A percentile compares a stretch with the other conserved stretches of the same genome.
Evolutionary conservation across 2,888 invertebrate species (phyloP).

Genomic region (Drosophila phalerata): DNA sequence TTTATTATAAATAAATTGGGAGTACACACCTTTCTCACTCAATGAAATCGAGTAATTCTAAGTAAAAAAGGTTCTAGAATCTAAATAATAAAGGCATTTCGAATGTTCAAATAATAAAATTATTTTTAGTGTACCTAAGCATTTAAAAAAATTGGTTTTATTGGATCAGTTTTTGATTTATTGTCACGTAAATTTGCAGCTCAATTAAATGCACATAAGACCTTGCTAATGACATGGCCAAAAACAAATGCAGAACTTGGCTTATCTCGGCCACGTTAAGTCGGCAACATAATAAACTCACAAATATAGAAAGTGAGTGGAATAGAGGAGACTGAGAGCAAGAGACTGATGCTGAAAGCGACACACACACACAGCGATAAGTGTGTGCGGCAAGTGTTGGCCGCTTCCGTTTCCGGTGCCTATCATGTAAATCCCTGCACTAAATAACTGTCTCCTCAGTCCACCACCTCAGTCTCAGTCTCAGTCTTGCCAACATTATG

Average conservation of each 20-base stretch:
- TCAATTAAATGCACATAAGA: constrained; percentile 65
- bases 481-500: neutral
- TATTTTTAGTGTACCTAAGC: no score
- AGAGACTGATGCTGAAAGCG: no score
- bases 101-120: no score
- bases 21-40: no score
- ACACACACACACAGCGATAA: constrained; percentile 3
- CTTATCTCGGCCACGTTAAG: constrained; percentile 63
- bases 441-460: constrained; percentile 69
- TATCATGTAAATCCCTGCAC: constrained; percentile 73
- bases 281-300: constrained; percentile 63
- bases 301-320: constrained; percentile 6
- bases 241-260: constrained; percentile 47
- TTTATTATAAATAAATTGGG: no score
- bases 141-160: no score
- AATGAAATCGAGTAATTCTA: no score
- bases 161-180: neutral
- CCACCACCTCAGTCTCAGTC: constrained; percentile 2
- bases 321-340: neutral
- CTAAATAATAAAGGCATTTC: no score
- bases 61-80: no score
- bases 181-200: constrained; percentile 23
- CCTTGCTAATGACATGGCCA: constrained; percentile 50
- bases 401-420: constrained; percentile 73
- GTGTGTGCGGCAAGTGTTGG: constrained; percentile 59